Conservation (phyloP, 2,797 vertebrate genomes). For the Morelia viridis region DNA sequence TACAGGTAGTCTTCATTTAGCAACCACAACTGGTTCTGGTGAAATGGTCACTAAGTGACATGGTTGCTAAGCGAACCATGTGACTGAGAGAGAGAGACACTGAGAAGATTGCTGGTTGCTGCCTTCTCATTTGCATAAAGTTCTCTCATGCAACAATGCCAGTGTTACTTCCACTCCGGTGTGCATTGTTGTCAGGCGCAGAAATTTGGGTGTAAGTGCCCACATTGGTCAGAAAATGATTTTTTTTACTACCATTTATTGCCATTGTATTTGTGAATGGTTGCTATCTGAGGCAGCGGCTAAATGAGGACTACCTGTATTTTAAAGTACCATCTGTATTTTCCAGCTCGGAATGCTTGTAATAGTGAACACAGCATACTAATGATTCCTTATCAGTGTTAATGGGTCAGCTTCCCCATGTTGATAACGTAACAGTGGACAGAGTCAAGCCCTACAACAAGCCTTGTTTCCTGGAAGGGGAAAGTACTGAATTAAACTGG, state of each 20-base stretch:
- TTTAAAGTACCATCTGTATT: neutral
- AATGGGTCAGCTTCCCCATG: neutral
- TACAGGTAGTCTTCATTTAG: neutral
- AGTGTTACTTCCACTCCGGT: neutral
- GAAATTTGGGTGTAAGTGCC: neutral
- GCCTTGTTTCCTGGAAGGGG: neutral
- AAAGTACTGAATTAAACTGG: neutral
- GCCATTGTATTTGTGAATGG: neutral
- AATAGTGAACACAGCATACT: neutral
- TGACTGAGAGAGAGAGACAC: neutral
- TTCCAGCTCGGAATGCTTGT: neutral
- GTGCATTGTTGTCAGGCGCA: neutral
- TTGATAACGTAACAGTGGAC: neutral
- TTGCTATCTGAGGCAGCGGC: neutral
- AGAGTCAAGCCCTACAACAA: neutral
- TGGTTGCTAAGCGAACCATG: neutral
- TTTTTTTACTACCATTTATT: neutral
- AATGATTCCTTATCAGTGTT: neutral
- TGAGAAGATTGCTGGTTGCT: neutral
- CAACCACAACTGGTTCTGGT: neutral
- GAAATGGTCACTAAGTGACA: neutral
- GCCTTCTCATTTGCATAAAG: neutral
- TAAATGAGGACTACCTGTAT: neutral
- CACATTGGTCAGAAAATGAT: neutral
- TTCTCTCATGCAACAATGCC: neutral